Percentiles rank a stretch among this genome's conserved stretches.
These are phyloP conservation scores for Nomada hirtipes DNA, from an alignment of 2,888 invertebrate species.

Conservation along the genomic window DNA sequence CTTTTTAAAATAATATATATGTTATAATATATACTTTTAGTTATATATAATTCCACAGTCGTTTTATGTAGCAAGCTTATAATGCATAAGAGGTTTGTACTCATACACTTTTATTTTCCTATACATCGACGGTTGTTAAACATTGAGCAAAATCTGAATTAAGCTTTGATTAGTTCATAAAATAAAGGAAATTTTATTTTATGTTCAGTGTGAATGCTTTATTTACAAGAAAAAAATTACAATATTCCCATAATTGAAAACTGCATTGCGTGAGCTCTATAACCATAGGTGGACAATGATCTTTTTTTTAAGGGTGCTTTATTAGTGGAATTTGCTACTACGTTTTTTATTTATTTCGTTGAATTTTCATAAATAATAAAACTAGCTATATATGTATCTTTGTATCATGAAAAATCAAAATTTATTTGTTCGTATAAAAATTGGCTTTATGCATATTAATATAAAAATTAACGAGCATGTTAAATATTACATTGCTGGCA, in stretches of 20 bases:
- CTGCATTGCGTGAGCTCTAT: slow-evolving; percentile 46
- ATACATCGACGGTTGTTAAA: slow-evolving; percentile 41
- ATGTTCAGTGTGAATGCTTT: slow-evolving; percentile 66
- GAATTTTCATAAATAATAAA: slow-evolving; percentile 40
- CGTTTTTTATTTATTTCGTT: slow-evolving; percentile 25
- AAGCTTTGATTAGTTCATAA: slow-evolving; percentile 42
- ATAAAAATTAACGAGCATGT: slow-evolving; percentile 36
- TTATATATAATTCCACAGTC: slow-evolving; percentile 49
- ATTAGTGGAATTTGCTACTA: slow-evolving; percentile 30
- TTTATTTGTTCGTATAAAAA: slow-evolving; percentile 46
- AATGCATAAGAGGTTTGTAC: slow-evolving; percentile 53
- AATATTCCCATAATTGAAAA: slow-evolving; percentile 52
- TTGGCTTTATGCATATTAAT: slow-evolving; percentile 31
- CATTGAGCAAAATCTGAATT: slow-evolving; percentile 24
- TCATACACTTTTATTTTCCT: slow-evolving; percentile 47
- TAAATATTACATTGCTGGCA: slow-evolving; percentile 23
- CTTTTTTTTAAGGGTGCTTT: slow-evolving; percentile 23
- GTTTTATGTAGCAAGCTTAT: slow-evolving; percentile 49
- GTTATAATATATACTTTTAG: slow-evolving; percentile 39
- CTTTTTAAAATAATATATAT: slow-evolving; percentile 47
- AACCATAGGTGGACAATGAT: slow-evolving; percentile 4
- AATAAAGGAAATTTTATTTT: slow-evolving; percentile 53
- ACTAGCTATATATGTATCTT: not conserved
- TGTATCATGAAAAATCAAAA: slow-evolving; percentile 30
- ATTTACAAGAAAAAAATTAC: slow-evolving; percentile 67